Evolutionary conservation across 92 coral and sea anemone genomes (phyloP).

Genomic region (Palythoa heliodiscus): DNA sequence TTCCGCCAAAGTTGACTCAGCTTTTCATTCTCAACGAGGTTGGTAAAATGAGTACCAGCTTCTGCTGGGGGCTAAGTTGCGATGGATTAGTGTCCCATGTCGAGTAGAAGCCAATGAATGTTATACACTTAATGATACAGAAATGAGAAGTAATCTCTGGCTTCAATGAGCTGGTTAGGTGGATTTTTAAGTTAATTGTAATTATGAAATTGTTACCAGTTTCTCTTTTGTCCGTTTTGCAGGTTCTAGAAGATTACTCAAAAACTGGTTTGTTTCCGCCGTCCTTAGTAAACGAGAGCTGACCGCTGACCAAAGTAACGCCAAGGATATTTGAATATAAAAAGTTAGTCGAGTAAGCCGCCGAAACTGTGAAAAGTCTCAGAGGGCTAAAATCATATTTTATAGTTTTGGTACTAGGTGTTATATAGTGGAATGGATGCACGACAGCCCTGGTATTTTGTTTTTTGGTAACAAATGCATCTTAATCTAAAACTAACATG

Average conservation of each 20-base stretch:
- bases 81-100: too few species aligned
- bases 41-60: not conserved
- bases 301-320: conserved; percentile 14
- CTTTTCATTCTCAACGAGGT: not conserved
- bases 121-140: too few species aligned
- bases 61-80: too few species aligned
- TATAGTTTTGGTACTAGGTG: not conserved
- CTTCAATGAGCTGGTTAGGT: too few species aligned
- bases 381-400: not conserved
- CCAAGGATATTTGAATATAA: not conserved
- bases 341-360: not conserved
- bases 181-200: too few species aligned
- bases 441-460: too few species aligned
- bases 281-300: conserved; percentile 48
- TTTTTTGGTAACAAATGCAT: too few species aligned
- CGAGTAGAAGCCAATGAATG: too few species aligned
- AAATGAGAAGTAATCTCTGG: too few species aligned
- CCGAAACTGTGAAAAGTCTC: conserved; percentile 3
- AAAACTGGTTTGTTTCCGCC: conserved; percentile 56
- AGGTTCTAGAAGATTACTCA: conserved; percentile 74
- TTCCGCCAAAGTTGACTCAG: not conserved
- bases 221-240: not conserved
- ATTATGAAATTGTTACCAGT: too few species aligned
- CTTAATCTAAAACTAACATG: too few species aligned
- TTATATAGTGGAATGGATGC: too few species aligned